Percentiles rank a stretch among this genome's conserved stretches.
These are phyloP conservation scores for Cephus sareptanus DNA, from an alignment of 2,888 invertebrate genomes.

Conservation along the genomic window DNA sequence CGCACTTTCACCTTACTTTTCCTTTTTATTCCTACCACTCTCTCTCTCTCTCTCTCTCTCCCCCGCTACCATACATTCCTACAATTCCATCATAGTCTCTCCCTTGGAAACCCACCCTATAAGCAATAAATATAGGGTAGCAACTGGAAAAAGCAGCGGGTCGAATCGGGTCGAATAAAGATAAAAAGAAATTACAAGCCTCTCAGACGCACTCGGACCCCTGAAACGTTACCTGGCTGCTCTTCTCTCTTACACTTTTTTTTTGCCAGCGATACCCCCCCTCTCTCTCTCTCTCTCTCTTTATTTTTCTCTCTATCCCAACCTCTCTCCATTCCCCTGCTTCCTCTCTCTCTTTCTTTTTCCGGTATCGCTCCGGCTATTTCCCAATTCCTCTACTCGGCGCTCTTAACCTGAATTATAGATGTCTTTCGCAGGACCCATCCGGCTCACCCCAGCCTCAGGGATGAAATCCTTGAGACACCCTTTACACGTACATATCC, in stretches of 20 bases:
- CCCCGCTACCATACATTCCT: conserved; percentile 3
- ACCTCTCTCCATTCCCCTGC: conserved; percentile 11
- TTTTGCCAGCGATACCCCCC: not conserved
- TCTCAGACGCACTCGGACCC: conserved; percentile 42
- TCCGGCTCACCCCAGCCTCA: conserved; percentile 20
- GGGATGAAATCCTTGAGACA: conserved; percentile 26
- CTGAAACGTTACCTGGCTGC: conserved; percentile 11
- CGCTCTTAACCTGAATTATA: conserved; percentile 44
- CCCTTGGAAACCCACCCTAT: conserved; percentile 16
- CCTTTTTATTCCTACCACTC: conserved; percentile 19
- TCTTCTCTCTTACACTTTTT: conserved; percentile 6
- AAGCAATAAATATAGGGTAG: conserved; percentile 43
- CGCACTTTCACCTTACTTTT: conserved; percentile 21
- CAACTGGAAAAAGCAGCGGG: conserved; percentile 29
- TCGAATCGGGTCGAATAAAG: conserved; percentile 39
- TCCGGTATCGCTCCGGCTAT: conserved; percentile 28
- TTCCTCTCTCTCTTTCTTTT: conserved; percentile 15
- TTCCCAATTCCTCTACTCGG: conserved; percentile 34
- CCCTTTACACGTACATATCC: conserved; percentile 27
- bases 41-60: not conserved
- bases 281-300: conserved; percentile 6
- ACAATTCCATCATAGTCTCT: conserved; percentile 30
- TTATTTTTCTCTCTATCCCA: conserved; percentile 15
- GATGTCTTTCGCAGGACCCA: conserved; percentile 33
- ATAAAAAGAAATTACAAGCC: conserved; percentile 55